phyloP scores from a whole-genome alignment of 1,140 invertebrate species.

The Marisa cornuarietis region DNA sequence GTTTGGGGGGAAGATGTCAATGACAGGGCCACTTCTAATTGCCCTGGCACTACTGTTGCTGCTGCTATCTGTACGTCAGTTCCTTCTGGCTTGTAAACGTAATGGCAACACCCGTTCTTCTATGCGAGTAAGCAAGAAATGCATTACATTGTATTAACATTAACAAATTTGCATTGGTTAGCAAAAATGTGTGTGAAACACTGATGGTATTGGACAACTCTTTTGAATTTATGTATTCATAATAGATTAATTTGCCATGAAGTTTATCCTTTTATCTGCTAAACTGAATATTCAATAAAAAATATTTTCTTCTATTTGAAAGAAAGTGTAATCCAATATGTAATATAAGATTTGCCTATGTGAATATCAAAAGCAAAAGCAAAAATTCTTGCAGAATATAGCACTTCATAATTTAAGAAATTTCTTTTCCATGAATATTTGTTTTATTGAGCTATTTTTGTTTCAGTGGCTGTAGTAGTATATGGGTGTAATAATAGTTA shows the following conservation, averaged over 20 bases:
- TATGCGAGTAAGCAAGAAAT: constrained; percentile 1
- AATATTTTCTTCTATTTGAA: too few relatives aligned
- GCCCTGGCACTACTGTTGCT: constrained; percentile 39
- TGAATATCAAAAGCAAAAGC: too few relatives aligned
- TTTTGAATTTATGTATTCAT: too few relatives aligned
- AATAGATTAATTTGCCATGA: too few relatives aligned
- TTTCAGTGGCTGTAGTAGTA: neutral
- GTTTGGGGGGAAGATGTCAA: constrained; percentile 40
- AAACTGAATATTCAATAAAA: too few relatives aligned
- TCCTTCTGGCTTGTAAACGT: constrained; percentile 39
- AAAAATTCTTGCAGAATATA: neutral
- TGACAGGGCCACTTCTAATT: constrained; percentile 44
- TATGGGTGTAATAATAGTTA: neutral
- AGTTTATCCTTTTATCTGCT: too few relatives aligned
- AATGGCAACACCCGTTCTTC: constrained; percentile 6
- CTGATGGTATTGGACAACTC: too few relatives aligned
- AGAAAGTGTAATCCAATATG: too few relatives aligned
- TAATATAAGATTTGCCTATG: too few relatives aligned
- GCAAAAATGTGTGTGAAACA: too few relatives aligned
- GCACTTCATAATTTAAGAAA: neutral
- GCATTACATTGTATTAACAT: too few relatives aligned
- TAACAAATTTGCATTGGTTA: too few relatives aligned
- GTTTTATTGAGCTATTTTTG: neutral
- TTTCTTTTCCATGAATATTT: neutral
- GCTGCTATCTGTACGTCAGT: constrained; percentile 41